phyloP scores from a whole-genome alignment of 64 coral and sea anemone species.

The Porites lutea region DNA sequence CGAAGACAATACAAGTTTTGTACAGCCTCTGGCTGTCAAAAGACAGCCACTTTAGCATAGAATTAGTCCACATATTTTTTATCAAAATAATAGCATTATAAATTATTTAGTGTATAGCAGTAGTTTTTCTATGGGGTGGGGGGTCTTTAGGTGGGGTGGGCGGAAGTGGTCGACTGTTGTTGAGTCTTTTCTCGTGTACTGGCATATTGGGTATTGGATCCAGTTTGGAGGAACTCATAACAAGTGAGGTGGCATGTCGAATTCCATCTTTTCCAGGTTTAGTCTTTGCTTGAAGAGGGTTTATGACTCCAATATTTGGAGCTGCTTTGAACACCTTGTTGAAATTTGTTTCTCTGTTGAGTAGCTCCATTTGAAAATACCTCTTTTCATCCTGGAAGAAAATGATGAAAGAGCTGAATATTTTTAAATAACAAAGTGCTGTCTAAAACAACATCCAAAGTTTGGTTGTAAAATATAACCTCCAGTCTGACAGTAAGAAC shows the following conservation, averaged over 20 bases:
- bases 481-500: too few species aligned
- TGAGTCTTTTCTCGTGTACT: conserved; percentile 78
- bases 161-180: conserved; percentile 72
- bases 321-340: conserved; percentile 94
- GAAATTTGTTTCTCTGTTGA: conserved; percentile 98
- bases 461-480: too few species aligned
- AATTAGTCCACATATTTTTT: too few species aligned
- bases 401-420: neutral
- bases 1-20: neutral
- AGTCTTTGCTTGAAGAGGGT: conserved; percentile 88
- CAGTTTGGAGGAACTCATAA: conserved; percentile 69
- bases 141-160: conserved; percentile 86
- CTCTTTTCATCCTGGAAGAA: conserved; percentile 86
- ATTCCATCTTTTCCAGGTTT: conserved; percentile 64
- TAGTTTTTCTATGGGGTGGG: conserved; percentile 47
- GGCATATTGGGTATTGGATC: conserved; percentile 88
- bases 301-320: conserved; percentile 93
- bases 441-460: too few species aligned
- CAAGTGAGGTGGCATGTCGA: conserved; percentile 10
- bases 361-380: conserved; percentile 92
- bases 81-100: too few species aligned
- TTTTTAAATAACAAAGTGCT: too few species aligned
- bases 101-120: neutral
- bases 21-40: neutral
- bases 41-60: neutral